Evolutionary conservation across 2,888 invertebrate genomes (phyloP), one percentile per base, ranked within the genome.

Genomic region (Gisinianus flammeolus): DNA sequence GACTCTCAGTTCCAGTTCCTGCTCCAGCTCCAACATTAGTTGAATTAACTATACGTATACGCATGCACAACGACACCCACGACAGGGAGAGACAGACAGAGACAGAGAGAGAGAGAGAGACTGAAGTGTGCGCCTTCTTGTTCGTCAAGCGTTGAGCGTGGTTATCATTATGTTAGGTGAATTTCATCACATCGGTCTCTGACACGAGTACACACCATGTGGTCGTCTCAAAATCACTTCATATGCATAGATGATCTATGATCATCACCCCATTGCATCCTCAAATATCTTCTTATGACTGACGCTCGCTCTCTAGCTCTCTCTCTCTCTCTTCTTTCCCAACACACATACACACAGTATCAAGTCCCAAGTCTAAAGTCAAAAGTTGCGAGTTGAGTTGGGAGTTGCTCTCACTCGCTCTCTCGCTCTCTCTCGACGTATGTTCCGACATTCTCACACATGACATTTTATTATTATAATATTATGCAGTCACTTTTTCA

Each of bases 141-240:
- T 22, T n/a, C 67, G 24, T 10, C 19, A 30, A 67, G 31, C 12
- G 26, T 22, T 2, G 66, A 31, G 67, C n/a, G 67, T 67, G 58
- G 28, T 68, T 72, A 73, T 68, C 73, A 72, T 78, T 78, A 78
- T 56, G 70, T 70, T 78, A 78, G 69, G 70, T 74, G 74, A 74
- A 78, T 74, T 74, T 78, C 78, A 78, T 78, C 74, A 78, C 74
- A 74, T 70, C 69, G 69, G 78, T 78, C 74, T 74, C 78, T 78
- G 78, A 78, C 78, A 78, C 73, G 31, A 74, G 78, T 69, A 22
- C 78, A 69, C 78, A 78, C 68, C 78, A 78, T 78, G 78, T 31
- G 78, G 78, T 78, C 78, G 70, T 64, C 67, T 54, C 78, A 33
- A 62, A 58, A 58, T 74, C 78, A 69, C 68, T 58, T 74, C 69